These are phyloP conservation scores for Subacronicta megacephala DNA, from an alignment of 2,888 invertebrate species.

Conservation along the genomic window DNA sequence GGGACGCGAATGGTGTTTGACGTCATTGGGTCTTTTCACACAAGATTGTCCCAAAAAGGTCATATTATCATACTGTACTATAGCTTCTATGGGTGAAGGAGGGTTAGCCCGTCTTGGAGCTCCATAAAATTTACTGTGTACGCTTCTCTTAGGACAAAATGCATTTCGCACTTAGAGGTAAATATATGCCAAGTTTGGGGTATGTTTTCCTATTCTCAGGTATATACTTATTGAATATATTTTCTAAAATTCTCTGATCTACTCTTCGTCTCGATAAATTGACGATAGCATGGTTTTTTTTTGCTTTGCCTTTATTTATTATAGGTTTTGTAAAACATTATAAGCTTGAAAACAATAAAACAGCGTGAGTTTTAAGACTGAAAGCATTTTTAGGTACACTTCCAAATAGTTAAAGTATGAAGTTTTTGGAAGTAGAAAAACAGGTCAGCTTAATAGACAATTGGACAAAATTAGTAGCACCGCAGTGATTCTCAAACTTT, in stretches of 20 bases:
- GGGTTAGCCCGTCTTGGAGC: constrained; percentile 19
- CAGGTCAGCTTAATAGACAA: constrained; percentile 27
- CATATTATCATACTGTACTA: constrained; percentile 44
- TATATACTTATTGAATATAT: no score
- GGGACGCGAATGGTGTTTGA: constrained; percentile 49
- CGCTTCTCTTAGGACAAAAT: constrained; percentile 18
- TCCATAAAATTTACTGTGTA: constrained; percentile 34
- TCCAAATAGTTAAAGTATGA: neutral
- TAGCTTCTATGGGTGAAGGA: constrained; percentile 36
- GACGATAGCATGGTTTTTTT: no score
- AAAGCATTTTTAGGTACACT: constrained; percentile 1
- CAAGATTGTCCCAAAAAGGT: constrained; percentile 40
- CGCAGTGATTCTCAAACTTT: constrained; percentile 26
- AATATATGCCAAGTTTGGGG: constrained; percentile 4
- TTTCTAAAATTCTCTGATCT: no score
- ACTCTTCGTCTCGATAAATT: no score
- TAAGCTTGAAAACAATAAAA: no score
- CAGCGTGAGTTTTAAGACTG: neutral
- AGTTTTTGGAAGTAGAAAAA: constrained; percentile 4
- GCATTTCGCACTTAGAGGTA: constrained; percentile 35
- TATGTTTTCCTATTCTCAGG: constrained; percentile 3
- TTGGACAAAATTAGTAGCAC: constrained; percentile 28
- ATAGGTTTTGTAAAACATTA: no score
- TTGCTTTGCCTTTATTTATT: no score
- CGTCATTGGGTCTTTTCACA: constrained; percentile 42